Percentiles rank a stretch among this genome's conserved stretches.
Evolutionary conservation across 1,140 invertebrate species (phyloP).

Genomic region (Carposina sasakii): DNA sequence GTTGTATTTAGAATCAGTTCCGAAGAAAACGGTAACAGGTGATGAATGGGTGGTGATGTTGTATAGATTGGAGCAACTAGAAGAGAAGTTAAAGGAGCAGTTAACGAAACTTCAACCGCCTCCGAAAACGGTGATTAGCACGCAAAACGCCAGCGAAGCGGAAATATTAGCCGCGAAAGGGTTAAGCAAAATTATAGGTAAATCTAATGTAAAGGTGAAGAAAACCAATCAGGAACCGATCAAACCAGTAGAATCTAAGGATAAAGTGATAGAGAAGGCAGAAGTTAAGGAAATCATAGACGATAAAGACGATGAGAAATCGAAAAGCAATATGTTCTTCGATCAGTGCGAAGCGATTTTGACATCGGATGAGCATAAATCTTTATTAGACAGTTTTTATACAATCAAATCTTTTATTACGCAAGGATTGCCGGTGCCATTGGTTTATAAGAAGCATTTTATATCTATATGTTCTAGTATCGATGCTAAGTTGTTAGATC

Average conservation of each 20-base stretch:
- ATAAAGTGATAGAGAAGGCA: constrained; percentile 38
- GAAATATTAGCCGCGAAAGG: constrained; percentile 64
- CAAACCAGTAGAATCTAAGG: constrained; percentile 39
- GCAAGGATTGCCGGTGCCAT: constrained; percentile 49
- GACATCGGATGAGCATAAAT: constrained; percentile 54
- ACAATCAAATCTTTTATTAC: constrained; percentile 59
- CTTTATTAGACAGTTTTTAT: constrained; percentile 54
- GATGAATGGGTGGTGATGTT: constrained; percentile 65
- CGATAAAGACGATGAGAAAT: constrained; percentile 38
- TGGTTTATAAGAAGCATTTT: constrained; percentile 55
- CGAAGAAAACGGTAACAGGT: constrained; percentile 48
- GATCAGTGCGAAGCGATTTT: constrained; percentile 56
- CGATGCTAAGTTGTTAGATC: constrained; percentile 50
- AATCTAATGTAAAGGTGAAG: constrained; percentile 40
- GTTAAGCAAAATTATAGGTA: constrained; percentile 62
- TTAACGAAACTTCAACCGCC: constrained; percentile 37
- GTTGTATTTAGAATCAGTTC: constrained; percentile 51
- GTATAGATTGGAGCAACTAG: constrained; percentile 55
- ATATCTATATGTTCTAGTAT: constrained; percentile 55
- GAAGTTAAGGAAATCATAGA: constrained; percentile 25
- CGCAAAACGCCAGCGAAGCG: constrained; percentile 51
- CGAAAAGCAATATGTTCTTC: constrained; percentile 40
- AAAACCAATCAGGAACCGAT: too few species aligned
- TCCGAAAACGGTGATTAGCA: constrained; percentile 28
- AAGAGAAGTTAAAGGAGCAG: constrained; percentile 49